Evolutionary conservation across 2,113 vertebrate genomes (phyloP).

Genomic region (Hemibagrus wyckioides): DNA sequence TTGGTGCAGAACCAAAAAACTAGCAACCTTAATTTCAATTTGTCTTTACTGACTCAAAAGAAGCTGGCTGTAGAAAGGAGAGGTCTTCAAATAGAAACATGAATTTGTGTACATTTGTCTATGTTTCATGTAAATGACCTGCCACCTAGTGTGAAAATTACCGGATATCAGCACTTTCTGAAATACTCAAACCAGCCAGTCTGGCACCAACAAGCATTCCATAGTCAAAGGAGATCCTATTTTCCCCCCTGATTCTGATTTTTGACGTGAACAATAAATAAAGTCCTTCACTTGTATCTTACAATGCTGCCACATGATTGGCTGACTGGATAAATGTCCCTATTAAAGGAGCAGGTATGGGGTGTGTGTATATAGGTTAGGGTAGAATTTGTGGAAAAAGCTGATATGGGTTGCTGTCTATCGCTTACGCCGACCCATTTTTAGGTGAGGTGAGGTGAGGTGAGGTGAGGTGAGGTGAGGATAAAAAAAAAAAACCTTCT

Average conservation of each 20-base stretch:
- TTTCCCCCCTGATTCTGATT: not conserved
- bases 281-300: not conserved
- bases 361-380: not conserved
- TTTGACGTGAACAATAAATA: not conserved
- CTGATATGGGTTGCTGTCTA: not conserved
- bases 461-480: too few relatives aligned
- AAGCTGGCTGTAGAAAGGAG: not conserved
- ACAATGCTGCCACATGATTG: not conserved
- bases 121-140: not conserved
- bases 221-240: not conserved
- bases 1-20: not conserved
- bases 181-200: not conserved
- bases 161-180: not conserved
- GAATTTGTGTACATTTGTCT: not conserved
- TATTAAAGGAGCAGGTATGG: not conserved
- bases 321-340: not conserved
- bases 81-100: not conserved
- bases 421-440: not conserved
- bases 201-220: not conserved
- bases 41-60: not conserved
- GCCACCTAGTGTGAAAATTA: not conserved
- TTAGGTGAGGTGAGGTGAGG: too few relatives aligned
- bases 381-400: not conserved
- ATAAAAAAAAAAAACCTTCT: slow-evolving; percentile 41
- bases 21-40: not conserved